Evolutionary conservation across 1,140 invertebrate species (phyloP).

Genomic region (Danaus plexippus): DNA sequence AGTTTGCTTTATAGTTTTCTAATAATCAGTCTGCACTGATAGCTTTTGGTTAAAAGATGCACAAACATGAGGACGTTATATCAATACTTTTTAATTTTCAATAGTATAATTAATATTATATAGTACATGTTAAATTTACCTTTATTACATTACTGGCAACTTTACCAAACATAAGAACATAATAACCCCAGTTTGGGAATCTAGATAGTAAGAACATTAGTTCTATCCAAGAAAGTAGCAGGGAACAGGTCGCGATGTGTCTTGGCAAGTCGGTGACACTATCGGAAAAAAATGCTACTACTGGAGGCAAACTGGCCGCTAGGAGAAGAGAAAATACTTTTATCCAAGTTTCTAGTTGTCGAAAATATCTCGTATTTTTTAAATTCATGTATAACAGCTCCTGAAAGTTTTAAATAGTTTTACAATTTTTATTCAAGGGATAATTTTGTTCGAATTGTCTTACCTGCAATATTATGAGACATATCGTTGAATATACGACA

Average conservation of each 20-base stretch:
- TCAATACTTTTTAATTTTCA: too few relatives aligned
- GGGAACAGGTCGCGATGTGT: conserved; percentile 66
- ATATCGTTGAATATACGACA: conserved; percentile 44
- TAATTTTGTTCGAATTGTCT: conserved; percentile 5
- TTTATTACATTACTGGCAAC: conserved; percentile 68
- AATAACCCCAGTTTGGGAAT: conserved; percentile 71
- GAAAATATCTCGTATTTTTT: conserved; percentile 57
- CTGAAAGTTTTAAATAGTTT: conserved; percentile 51
- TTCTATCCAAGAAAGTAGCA: conserved; percentile 71
- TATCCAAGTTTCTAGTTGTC: conserved; percentile 65
- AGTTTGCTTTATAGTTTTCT: too few relatives aligned
- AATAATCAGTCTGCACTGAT: too few relatives aligned
- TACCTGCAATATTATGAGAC: conserved; percentile 54
- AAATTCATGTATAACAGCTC: conserved; percentile 63
- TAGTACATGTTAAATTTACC: conserved; percentile 46
- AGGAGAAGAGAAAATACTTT: conserved; percentile 56
- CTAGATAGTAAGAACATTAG: conserved; percentile 71
- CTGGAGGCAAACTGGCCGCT: conserved; percentile 36
- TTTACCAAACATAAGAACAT: conserved; percentile 71
- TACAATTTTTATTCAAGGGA: neutral
- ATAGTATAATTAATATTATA: too few relatives aligned
- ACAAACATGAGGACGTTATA: too few relatives aligned
- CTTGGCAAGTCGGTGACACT: conserved; percentile 56
- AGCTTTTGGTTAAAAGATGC: too few relatives aligned
- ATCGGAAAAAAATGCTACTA: conserved; percentile 27